These are phyloP conservation scores for Neopipo cinnamomea DNA, from an alignment of 2,113 vertebrate species.

Conservation along the genomic window DNA sequence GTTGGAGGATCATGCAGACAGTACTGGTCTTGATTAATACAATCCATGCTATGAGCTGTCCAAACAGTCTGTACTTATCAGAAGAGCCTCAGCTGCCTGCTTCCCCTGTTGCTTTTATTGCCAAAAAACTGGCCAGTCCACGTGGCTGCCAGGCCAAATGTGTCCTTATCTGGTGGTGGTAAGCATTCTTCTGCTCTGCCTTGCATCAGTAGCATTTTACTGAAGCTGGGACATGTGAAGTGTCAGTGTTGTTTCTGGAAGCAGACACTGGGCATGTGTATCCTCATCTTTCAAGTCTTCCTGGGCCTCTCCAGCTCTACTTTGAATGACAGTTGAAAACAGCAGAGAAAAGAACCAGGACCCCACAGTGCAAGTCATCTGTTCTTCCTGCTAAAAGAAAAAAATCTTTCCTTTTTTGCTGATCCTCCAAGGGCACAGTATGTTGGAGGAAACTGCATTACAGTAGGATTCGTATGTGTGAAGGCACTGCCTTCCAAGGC, in stretches of 20 bases:
- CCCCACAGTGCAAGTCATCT: neutral
- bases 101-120: neutral
- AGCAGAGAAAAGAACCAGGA: constrained; percentile 19
- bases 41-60: neutral
- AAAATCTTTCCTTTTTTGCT: neutral
- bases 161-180: neutral
- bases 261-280: neutral
- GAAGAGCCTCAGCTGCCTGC: neutral
- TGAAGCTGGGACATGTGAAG: neutral
- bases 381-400: neutral
- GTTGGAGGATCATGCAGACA: neutral
- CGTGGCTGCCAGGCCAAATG: neutral
- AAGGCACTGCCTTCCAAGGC: neutral
- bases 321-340: neutral
- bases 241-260: neutral
- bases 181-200: neutral
- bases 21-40: neutral
- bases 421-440: neutral
- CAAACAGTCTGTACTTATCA: neutral
- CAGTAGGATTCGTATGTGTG: neutral
- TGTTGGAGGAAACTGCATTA: neutral
- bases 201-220: neutral
- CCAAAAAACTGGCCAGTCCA: neutral
- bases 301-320: neutral
- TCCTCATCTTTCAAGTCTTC: neutral